phyloP scores from a whole-genome alignment of 2,797 vertebrate species.

The Coranthus polyacanthus region DNA sequence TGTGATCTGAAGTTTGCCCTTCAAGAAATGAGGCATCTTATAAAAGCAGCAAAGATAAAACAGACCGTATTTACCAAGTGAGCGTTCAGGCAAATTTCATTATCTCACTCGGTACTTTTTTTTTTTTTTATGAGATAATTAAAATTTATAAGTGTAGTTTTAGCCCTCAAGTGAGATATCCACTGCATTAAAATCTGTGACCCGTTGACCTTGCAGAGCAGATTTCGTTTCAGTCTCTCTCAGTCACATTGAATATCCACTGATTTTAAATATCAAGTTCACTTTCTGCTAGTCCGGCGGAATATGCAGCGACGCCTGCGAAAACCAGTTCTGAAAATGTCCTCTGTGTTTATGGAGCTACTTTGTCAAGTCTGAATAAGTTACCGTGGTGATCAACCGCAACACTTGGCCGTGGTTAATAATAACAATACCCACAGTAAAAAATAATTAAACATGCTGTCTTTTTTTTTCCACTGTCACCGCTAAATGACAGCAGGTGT shows the following conservation, averaged over 20 bases:
- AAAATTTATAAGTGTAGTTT: conserved; percentile 26
- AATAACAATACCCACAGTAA: too few species aligned
- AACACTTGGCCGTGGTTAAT: too few species aligned
- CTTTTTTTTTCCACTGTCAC: too few species aligned
- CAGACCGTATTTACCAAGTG: conserved; percentile 45
- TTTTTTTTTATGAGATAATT: conserved; percentile 31
- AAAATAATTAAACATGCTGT: too few species aligned
- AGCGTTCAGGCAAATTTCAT: conserved; percentile 30
- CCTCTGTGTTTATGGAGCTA: too few species aligned
- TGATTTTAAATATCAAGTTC: background rate
- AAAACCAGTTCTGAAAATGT: too few species aligned
- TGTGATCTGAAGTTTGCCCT: conserved; percentile 46
- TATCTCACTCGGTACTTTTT: conserved; percentile 16
- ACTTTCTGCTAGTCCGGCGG: too few species aligned
- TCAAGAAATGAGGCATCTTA: conserved; percentile 30
- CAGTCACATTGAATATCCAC: background rate
- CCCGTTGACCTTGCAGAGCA: conserved; percentile 11
- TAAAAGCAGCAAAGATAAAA: conserved; percentile 26
- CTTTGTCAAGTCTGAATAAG: too few species aligned
- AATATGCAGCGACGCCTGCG: too few species aligned
- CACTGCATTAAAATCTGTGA: conserved; percentile 20
- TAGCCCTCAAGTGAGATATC: conserved; percentile 24
- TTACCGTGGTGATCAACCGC: too few species aligned
- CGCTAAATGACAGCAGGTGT: too few species aligned
- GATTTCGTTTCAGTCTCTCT: conserved; percentile 15